These are phyloP conservation scores for Gymnothorax javanicus DNA, from an alignment of 2,797 vertebrate genomes.

Conservation along the genomic window DNA sequence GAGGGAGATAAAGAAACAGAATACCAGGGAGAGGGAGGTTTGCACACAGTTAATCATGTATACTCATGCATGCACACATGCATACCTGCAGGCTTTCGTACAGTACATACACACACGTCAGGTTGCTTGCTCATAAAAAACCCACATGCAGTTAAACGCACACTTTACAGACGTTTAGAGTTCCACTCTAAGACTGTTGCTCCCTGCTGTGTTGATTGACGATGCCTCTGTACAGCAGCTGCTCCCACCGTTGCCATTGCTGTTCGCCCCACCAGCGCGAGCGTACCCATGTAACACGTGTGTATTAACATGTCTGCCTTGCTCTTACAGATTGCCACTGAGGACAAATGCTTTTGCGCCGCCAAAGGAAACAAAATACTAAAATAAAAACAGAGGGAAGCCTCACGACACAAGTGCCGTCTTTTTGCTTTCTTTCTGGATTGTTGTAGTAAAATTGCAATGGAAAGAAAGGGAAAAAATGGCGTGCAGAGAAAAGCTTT, in stretches of 20 bases:
- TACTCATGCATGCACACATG: neutral
- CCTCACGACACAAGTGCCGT: constrained; percentile 43
- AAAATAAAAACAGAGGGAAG: constrained; percentile 46
- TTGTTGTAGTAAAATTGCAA: constrained; percentile 25
- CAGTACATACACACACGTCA: neutral
- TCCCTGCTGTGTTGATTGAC: constrained; percentile 46
- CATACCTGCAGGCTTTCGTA: neutral
- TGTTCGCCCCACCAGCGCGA: constrained; percentile 33
- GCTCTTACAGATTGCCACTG: constrained; percentile 92
- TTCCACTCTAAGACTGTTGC: constrained; percentile 39
- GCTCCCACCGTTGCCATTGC: constrained; percentile 26
- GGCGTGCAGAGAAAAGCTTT: constrained; percentile 39
- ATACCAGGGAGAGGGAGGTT: constrained; percentile 76
- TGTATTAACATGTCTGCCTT: constrained; percentile 97
- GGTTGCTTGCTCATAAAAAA: neutral
- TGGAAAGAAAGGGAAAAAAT: constrained; percentile 56
- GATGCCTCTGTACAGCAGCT: constrained; percentile 31
- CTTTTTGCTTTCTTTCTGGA: constrained; percentile 53
- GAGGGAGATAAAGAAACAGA: constrained; percentile 56
- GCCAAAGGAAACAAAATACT: constrained; percentile 67
- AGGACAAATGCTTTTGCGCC: constrained; percentile 66
- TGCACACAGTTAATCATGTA: constrained; percentile 53
- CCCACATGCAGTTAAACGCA: neutral
- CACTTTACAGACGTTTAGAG: constrained; percentile 1
- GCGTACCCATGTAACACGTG: constrained; percentile 67